phyloP scores from a whole-genome alignment of 2,888 invertebrate species.

The Eupithecia vulgata region DNA sequence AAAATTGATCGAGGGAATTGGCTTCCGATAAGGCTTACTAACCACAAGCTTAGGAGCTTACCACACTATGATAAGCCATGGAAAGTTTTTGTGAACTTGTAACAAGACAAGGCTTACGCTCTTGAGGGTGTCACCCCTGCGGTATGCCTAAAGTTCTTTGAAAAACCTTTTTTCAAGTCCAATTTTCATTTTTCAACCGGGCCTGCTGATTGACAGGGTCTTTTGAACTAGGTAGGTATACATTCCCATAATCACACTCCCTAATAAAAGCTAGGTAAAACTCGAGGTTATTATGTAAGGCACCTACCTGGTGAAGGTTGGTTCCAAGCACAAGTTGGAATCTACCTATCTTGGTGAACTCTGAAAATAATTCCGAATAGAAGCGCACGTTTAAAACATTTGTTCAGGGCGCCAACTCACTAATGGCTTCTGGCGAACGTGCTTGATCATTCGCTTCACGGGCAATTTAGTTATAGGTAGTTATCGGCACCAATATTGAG shows the following conservation, averaged over 20 bases:
- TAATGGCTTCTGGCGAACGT: conserved; percentile 63
- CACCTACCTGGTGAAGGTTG: not conserved
- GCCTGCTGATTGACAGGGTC: not conserved
- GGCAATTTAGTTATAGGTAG: conserved; percentile 22
- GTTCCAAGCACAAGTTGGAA: not conserved
- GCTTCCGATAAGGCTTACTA: conserved; percentile 37
- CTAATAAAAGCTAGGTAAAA: not conserved
- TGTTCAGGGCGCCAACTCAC: conserved; percentile 60
- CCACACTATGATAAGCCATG: conserved; percentile 16
- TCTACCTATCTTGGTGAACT: not conserved
- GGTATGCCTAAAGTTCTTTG: not conserved
- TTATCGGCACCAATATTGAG: conserved; percentile 6
- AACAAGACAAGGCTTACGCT: no score
- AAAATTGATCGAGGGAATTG: conserved; percentile 47
- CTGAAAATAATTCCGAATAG: conserved; percentile 9
- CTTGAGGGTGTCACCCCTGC: not conserved
- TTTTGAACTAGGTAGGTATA: not conserved
- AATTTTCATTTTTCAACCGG: not conserved
- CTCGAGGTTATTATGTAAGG: no score
- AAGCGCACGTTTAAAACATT: conserved; percentile 62
- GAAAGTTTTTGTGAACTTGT: conserved; percentile 9
- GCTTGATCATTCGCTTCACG: conserved; percentile 49
- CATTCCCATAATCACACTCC: not conserved
- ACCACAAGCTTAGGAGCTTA: conserved; percentile 17
- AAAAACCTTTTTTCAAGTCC: not conserved